Percentiles rank a stretch among this genome's conserved stretches.
These are phyloP conservation scores for Physella acuta DNA, from an alignment of 1,140 invertebrate genomes.

Conservation along the genomic window DNA sequence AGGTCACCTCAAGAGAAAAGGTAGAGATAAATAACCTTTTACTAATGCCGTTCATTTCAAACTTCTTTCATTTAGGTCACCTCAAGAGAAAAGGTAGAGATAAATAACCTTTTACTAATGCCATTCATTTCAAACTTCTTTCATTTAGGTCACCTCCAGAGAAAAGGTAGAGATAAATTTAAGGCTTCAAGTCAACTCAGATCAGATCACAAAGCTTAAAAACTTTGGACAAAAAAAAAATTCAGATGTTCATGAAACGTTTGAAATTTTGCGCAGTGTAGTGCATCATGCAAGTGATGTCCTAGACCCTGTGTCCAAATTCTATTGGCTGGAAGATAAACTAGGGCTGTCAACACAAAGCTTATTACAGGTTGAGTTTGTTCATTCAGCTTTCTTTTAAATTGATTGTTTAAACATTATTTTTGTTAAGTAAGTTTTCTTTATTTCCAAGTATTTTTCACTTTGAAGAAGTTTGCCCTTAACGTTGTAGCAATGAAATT, in stretches of 20 bases:
- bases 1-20: no score
- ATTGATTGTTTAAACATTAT: no score
- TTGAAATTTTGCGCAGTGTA: conserved; percentile 13
- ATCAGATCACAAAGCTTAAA: conserved; percentile 1
- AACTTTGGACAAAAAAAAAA: conserved; percentile 3
- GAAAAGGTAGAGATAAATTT: background rate
- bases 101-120: background rate
- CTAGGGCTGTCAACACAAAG: conserved; percentile 15
- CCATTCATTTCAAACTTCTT: background rate
- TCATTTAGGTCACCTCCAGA: background rate
- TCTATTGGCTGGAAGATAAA: conserved; percentile 18
- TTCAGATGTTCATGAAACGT: background rate
- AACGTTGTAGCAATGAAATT: background rate
- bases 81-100: no score
- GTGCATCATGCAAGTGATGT: background rate
- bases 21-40: no score
- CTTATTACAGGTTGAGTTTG: conserved; percentile 9
- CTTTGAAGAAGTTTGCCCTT: background rate
- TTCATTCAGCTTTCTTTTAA: no score
- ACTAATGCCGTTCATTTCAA: background rate
- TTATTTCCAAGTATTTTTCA: background rate
- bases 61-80: background rate
- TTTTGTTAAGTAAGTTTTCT: background rate
- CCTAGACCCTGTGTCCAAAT: background rate
- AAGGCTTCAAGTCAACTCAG: background rate